Conservation (phyloP, 2,113 vertebrate species). For the Turdus rufiventris region DNA sequence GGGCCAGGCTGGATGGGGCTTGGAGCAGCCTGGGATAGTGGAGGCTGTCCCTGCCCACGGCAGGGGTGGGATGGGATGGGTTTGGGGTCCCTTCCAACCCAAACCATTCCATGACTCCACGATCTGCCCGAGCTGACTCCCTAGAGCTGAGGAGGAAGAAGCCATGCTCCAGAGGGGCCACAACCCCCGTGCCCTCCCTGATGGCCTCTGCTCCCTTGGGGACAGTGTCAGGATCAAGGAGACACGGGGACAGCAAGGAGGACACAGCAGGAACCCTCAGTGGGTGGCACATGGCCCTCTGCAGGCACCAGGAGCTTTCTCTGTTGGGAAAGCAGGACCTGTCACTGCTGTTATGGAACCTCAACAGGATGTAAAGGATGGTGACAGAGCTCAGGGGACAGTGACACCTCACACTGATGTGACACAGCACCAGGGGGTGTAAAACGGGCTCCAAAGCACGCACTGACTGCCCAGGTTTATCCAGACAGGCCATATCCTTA, state of each 20-base stretch:
- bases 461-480: background rate
- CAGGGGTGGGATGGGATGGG: no score
- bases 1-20: background rate
- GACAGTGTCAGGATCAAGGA: rapidly evolving
- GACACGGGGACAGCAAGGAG: rapidly evolving
- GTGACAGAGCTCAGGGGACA: background rate
- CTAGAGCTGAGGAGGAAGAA: rapidly evolving
- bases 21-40: background rate
- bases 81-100: no score
- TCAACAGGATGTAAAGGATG: background rate
- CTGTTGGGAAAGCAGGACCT: background rate
- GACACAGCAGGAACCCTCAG: background rate
- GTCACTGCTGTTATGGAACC: background rate
- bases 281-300: background rate
- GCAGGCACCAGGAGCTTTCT: rapidly evolving
- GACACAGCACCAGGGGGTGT: background rate
- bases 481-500: background rate
- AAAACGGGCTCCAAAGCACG: background rate
- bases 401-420: background rate
- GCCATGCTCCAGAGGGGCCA: background rate
- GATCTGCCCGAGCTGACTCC: background rate
- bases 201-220: rapidly evolving
- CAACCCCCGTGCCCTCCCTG: background rate
- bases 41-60: background rate
- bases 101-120: no score